Conservation (phyloP, 1,140 invertebrate genomes). For the Planococcus citri region DNA sequence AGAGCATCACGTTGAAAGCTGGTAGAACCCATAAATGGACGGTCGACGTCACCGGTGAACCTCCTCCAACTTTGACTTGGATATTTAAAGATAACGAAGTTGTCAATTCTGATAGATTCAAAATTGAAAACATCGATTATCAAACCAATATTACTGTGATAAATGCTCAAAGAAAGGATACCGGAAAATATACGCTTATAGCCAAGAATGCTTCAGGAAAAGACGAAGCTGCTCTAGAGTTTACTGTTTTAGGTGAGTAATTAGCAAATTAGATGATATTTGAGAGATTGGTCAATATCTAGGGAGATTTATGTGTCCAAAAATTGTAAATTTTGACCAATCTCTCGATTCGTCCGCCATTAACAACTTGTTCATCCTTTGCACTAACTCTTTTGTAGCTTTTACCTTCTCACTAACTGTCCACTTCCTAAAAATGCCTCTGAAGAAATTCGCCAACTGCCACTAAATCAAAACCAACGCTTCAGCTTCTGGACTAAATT, state of each 20-base stretch:
- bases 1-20: constrained; percentile 71
- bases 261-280: background rate
- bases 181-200: constrained; percentile 78
- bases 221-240: constrained; percentile 77
- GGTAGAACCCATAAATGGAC: constrained; percentile 85
- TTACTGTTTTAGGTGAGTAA: constrained; percentile 69
- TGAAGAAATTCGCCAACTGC: background rate
- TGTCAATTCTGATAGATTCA: constrained; percentile 68
- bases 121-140: constrained; percentile 80
- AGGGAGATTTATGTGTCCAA: no score
- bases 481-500: background rate
- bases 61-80: constrained; percentile 73
- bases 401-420: background rate
- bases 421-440: no score
- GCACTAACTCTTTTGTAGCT: background rate
- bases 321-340: no score
- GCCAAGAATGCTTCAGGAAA: constrained; percentile 81
- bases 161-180: constrained; percentile 72
- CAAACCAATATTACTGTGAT: constrained; percentile 78
- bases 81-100: constrained; percentile 69
- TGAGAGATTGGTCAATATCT: no score
- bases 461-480: background rate
- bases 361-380: background rate
- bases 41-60: constrained; percentile 81
- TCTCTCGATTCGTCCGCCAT: no score